Conservation (phyloP, 2,888 invertebrate genomes). For the Cynaeus angustus region DNA sequence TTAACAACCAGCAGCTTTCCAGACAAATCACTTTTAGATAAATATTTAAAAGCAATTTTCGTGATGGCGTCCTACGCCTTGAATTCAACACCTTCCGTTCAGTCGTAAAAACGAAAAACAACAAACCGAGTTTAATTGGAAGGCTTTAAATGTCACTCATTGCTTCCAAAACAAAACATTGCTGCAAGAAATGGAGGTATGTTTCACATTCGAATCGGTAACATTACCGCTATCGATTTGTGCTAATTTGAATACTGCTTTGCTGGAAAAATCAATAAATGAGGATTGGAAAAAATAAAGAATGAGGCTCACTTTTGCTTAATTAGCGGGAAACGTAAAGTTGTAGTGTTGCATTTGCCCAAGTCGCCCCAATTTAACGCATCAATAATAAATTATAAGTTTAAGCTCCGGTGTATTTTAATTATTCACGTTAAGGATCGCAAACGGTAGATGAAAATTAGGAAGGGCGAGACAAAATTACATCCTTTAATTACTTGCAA, state of each 20-base stretch:
- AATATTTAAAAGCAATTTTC: conserved; percentile 42
- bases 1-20: conserved; percentile 17
- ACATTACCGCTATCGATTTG: too few species aligned
- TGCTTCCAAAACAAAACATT: neutral
- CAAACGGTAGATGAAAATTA: conserved; percentile 21
- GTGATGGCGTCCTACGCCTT: conserved; percentile 25
- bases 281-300: too few species aligned
- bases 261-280: too few species aligned
- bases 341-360: conserved; percentile 11
- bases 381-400: conserved; percentile 29
- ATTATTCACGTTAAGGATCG: conserved; percentile 12
- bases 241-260: too few species aligned
- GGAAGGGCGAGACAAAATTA: neutral
- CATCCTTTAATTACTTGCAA: neutral
- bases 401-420: conserved; percentile 28
- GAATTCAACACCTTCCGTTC: conserved; percentile 10
- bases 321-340: neutral
- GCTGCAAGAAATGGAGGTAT: neutral
- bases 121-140: conserved; percentile 31
- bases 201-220: neutral
- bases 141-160: conserved; percentile 4
- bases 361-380: conserved; percentile 4
- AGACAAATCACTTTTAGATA: conserved; percentile 13
- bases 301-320: too few species aligned
- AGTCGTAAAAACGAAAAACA: conserved; percentile 30